These are phyloP conservation scores for Bradysia coprophila DNA, from an alignment of 1,140 invertebrate species.

Conservation along the genomic window DNA sequence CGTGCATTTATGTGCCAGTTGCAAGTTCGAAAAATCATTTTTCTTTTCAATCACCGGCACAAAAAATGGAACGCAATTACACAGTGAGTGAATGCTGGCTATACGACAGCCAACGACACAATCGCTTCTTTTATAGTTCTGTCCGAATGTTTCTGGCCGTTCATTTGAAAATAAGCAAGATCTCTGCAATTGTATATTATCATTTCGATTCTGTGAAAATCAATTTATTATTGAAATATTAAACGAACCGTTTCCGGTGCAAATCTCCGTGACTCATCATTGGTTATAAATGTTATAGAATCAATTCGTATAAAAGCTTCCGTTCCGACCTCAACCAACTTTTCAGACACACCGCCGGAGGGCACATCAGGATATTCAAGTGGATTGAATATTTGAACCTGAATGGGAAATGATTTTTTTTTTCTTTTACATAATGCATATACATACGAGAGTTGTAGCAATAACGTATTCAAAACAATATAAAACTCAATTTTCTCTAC, in stretches of 20 bases:
- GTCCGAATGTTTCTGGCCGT: background rate
- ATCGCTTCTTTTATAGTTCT: conserved; percentile 25
- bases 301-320: conserved; percentile 3
- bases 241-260: conserved; percentile 7
- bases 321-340: background rate
- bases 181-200: no score
- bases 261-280: background rate
- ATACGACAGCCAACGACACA: conserved; percentile 28
- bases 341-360: background rate
- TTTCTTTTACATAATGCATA: no score
- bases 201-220: no score
- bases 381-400: conserved; percentile 1
- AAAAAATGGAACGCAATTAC: conserved; percentile 28
- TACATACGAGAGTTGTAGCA: no score
- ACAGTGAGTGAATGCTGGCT: conserved; percentile 23
- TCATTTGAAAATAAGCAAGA: conserved; percentile 14
- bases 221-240: no score
- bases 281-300: background rate
- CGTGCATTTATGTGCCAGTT: background rate
- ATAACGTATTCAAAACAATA: no score
- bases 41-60: conserved; percentile 20
- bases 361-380: background rate
- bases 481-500: no score
- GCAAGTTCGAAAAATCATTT: background rate
- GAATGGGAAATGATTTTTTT: background rate